Evolutionary conservation across 2,888 invertebrate species (phyloP).

Genomic region (Melipona beecheii): DNA sequence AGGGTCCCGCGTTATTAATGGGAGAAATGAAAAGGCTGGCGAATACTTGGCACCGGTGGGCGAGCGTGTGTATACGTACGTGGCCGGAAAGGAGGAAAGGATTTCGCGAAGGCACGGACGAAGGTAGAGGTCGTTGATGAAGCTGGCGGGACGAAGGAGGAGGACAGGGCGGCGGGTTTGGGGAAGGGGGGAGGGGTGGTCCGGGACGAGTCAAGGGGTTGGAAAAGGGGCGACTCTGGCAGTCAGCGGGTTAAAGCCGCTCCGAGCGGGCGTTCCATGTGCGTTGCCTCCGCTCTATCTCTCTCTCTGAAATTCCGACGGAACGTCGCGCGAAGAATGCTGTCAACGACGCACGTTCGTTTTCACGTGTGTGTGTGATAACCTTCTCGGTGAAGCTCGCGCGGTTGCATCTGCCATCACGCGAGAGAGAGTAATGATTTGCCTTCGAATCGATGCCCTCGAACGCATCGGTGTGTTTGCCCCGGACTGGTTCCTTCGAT

Average conservation of each 20-base stretch:
- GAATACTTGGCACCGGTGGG: conserved; percentile 24
- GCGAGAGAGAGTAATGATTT: neutral
- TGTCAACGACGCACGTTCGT: neutral
- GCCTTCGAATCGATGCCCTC: neutral
- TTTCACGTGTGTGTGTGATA: conserved; percentile 36
- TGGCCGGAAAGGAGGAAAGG: conserved; percentile 50
- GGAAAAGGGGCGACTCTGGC: conserved; percentile 80
- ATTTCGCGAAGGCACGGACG: conserved; percentile 57
- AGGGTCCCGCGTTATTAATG: conserved; percentile 22
- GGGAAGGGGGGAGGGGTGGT: conserved; percentile 36
- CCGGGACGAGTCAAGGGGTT: conserved; percentile 72
- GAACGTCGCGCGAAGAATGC: conserved; percentile 16
- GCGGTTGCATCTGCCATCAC: neutral
- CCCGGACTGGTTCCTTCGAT: neutral
- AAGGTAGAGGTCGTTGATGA: conserved; percentile 64
- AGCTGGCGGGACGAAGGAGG: conserved; percentile 54
- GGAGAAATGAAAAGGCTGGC: conserved; percentile 20
- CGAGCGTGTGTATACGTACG: neutral
- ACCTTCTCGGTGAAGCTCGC: neutral
- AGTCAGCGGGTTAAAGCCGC: conserved; percentile 81
- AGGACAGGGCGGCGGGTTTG: conserved; percentile 63
- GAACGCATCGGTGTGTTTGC: neutral
- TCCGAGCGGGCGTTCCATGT: conserved; percentile 74
- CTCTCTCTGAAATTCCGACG: conserved; percentile 18
- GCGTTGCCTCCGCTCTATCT: conserved; percentile 20